phyloP scores from a whole-genome alignment of 2,888 invertebrate species.

The Noctua pronuba region DNA sequence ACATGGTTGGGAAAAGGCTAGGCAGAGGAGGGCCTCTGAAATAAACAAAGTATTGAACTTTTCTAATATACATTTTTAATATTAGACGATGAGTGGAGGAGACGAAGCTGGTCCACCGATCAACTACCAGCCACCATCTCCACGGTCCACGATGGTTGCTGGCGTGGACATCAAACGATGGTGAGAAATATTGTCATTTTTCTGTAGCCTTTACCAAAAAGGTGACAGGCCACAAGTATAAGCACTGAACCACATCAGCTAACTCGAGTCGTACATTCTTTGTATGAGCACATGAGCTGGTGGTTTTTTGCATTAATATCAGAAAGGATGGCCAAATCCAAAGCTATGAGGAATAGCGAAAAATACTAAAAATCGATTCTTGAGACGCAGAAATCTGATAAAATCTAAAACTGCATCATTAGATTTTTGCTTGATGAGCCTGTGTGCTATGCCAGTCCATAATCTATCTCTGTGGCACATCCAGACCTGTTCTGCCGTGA shows the following conservation, averaged over 20 bases:
- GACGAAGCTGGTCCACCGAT: slow-evolving; percentile 74
- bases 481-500: too few relatives aligned
- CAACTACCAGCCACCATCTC: slow-evolving; percentile 72
- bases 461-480: neutral
- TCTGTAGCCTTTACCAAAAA: neutral
- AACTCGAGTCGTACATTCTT: neutral
- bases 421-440: neutral
- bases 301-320: neutral
- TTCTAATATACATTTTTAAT: neutral
- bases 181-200: slow-evolving; percentile 63
- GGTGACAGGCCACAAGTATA: neutral
- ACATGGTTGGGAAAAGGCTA: too few relatives aligned
- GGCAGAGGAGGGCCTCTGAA: neutral
- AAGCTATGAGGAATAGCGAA: neutral
- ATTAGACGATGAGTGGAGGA: slow-evolving; percentile 70
- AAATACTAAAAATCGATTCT: too few relatives aligned
- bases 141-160: slow-evolving; percentile 70
- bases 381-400: too few relatives aligned
- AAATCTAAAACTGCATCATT: neutral
- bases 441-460: neutral
- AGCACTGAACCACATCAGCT: neutral
- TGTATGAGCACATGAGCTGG: neutral
- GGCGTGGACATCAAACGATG: slow-evolving; percentile 78
- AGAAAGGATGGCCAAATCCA: neutral
- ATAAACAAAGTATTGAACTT: neutral